Percentiles rank a stretch among this genome's conserved stretches.
phyloP scores from a whole-genome alignment of 2,888 invertebrate genomes.

The Pandemis heparana region DNA sequence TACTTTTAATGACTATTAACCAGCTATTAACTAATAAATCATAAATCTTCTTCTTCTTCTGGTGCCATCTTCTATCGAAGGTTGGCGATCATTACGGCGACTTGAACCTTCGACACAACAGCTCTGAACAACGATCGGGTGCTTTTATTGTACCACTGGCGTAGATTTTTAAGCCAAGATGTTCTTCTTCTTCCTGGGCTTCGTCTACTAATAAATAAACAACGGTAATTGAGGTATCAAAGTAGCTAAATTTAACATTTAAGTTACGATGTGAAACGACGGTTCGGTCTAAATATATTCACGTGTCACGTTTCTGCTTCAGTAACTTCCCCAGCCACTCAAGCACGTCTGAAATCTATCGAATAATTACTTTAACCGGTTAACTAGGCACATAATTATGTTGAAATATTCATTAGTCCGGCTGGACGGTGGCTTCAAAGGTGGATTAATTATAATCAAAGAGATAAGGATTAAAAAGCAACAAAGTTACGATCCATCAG shows the following conservation, averaged over 20 bases:
- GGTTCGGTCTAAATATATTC: constrained; percentile 11
- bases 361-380: constrained; percentile 28
- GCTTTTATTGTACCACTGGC: too few species aligned
- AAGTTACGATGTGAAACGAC: neutral
- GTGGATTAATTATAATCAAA: constrained; percentile 11
- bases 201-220: neutral
- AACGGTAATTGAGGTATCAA: neutral
- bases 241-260: neutral
- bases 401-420: constrained; percentile 9
- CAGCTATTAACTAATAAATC: too few species aligned
- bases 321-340: constrained; percentile 13
- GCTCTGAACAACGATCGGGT: too few species aligned
- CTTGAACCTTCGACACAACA: too few species aligned
- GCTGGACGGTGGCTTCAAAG: constrained; percentile 24
- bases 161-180: too few species aligned
- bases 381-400: constrained; percentile 28
- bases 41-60: too few species aligned
- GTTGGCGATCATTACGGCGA: too few species aligned
- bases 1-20: too few species aligned
- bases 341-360: constrained; percentile 32
- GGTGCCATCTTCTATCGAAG: too few species aligned
- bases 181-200: too few species aligned
- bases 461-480: constrained; percentile 28
- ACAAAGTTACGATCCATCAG: constrained; percentile 44
- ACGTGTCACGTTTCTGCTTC: constrained; percentile 26